Evolutionary conservation across 2,888 invertebrate species (phyloP).

Genomic region (Hecatera dysodea): DNA sequence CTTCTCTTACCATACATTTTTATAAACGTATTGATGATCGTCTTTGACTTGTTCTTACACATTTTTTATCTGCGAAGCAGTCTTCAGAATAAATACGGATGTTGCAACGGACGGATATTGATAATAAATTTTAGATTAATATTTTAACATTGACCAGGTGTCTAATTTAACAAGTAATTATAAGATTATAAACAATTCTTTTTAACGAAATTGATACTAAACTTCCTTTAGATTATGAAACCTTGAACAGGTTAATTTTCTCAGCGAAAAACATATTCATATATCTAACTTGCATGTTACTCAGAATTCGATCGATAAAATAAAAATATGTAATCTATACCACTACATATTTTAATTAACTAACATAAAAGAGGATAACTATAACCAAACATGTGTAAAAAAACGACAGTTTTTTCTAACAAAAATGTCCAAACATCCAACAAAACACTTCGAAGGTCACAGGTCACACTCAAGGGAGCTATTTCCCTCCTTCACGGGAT

Average conservation of each 20-base stretch:
- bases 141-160: constrained; percentile 23
- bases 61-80: constrained; percentile 20
- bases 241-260: not conserved
- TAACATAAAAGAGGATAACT: not conserved
- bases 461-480: constrained; percentile 59
- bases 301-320: not conserved
- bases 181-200: constrained; percentile 11
- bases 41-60: constrained; percentile 27
- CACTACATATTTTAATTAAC: not conserved
- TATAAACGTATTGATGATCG: constrained; percentile 39
- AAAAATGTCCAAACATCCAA: constrained; percentile 28
- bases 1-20: constrained; percentile 61
- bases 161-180: constrained; percentile 32
- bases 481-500: constrained; percentile 50
- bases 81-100: constrained; percentile 49
- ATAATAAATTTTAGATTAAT: constrained; percentile 54
- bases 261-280: not conserved
- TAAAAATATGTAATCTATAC: too few relatives aligned
- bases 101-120: constrained; percentile 56
- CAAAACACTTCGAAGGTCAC: constrained; percentile 59
- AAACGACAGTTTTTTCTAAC: not conserved
- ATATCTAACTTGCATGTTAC: not conserved
- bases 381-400: not conserved
- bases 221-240: constrained; percentile 17
- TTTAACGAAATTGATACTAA: constrained; percentile 36